Conservation (phyloP, 1,140 invertebrate genomes). For the Holotrichia oblita region DNA sequence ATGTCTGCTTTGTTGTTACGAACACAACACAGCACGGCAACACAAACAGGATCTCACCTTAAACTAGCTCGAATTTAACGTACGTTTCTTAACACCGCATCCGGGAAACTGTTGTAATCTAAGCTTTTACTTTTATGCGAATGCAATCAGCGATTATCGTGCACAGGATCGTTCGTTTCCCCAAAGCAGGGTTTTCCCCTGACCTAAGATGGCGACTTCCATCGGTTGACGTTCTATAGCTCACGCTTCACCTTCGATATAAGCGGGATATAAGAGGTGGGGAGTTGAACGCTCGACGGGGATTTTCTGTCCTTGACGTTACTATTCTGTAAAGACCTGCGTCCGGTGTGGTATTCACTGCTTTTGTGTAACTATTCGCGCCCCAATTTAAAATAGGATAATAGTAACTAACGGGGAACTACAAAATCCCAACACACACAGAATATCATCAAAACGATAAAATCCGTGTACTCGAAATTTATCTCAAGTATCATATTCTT, state of each 20-base stretch:
- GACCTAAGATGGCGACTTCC: neutral
- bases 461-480: no score
- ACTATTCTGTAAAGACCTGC: neutral
- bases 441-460: no score
- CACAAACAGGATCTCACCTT: neutral
- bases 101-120: neutral
- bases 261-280: neutral
- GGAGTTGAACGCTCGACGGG: neutral
- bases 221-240: neutral
- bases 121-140: neutral
- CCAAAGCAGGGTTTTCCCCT: constrained; percentile 19
- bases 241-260: neutral
- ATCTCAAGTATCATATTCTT: no score
- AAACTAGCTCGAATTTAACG: neutral
- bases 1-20: neutral
- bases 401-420: no score
- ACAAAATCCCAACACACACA: no score
- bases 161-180: neutral
- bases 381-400: neutral
- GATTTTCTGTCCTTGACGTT: neutral
- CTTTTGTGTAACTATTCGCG: neutral
- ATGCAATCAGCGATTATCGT: neutral
- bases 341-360: neutral
- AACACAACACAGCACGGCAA: neutral
- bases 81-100: neutral